phyloP scores from a whole-genome alignment of 2,113 vertebrate genomes.

The Pogonocichla stellata region DNA sequence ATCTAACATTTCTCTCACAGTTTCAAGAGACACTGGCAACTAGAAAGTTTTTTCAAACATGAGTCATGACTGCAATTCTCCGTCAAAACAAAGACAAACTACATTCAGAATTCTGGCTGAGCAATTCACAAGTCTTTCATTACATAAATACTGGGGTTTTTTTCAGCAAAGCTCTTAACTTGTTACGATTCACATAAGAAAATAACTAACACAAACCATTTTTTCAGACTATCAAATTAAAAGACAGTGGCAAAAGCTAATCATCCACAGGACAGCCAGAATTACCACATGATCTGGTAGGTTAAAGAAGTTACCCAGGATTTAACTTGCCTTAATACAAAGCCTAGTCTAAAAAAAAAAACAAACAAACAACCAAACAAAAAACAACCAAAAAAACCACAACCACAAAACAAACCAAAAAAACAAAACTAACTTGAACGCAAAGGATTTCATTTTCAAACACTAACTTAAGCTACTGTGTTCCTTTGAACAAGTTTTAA shows the following conservation, averaged over 20 bases:
- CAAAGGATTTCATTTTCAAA: background rate
- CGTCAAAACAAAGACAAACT: background rate
- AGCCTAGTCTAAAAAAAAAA: background rate
- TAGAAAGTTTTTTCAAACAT: slow-evolving; percentile 44
- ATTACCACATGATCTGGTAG: background rate
- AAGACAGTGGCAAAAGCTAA: background rate
- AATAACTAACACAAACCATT: background rate
- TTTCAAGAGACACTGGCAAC: slow-evolving; percentile 90
- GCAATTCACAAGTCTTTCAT: background rate
- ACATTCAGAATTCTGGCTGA: background rate
- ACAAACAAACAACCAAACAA: too few relatives aligned
- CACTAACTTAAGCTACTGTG: background rate
- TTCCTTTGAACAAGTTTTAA: background rate
- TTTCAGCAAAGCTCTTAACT: background rate
- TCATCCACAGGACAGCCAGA: background rate
- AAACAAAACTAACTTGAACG: background rate
- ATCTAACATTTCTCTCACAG: slow-evolving; percentile 87
- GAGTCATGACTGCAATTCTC: background rate
- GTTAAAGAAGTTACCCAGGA: background rate
- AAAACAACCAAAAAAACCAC: too few relatives aligned
- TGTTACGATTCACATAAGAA: background rate
- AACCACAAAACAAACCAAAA: too few relatives aligned
- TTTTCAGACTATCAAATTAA: background rate
- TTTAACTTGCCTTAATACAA: background rate
- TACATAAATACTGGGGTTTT: background rate